Evolutionary conservation across 2,888 invertebrate species (phyloP).

Genomic region (Sminthurinus aureus): DNA sequence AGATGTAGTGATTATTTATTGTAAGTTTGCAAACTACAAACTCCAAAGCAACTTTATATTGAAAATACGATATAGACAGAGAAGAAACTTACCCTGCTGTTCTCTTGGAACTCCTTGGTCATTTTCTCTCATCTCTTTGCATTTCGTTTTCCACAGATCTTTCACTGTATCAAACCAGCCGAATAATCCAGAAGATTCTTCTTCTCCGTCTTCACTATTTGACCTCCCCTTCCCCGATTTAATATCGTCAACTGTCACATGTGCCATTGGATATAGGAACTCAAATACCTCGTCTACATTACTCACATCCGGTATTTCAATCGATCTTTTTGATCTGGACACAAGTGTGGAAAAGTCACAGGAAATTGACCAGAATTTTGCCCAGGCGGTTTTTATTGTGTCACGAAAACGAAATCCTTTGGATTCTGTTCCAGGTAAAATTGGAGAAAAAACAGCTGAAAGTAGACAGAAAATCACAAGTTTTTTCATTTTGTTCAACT

Average conservation of each 20-base stretch:
- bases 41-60: no score
- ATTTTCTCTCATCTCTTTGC: not conserved
- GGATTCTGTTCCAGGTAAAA: not conserved
- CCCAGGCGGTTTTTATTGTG: not conserved
- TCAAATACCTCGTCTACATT: slow-evolving; percentile 16
- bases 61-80: not conserved
- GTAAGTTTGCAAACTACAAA: no score
- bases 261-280: slow-evolving; percentile 28
- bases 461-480: not conserved
- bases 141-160: not conserved
- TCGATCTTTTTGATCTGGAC: slow-evolving; percentile 3
- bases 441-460: not conserved
- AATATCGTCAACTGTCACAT: not conserved
- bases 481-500: not conserved
- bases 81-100: not conserved
- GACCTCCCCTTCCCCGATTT: not conserved
- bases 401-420: not conserved
- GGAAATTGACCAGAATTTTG: slow-evolving; percentile 10
- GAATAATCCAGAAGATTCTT: not conserved
- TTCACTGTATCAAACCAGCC: not conserved
- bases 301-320: slow-evolving; percentile 11
- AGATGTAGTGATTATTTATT: no score
- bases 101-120: not conserved
- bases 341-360: not conserved
- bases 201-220: not conserved